Percentiles rank a stretch among this genome's conserved stretches.
These are phyloP conservation scores for Squalus acanthias DNA, from an alignment of 2,797 vertebrate species.

Conservation along the genomic window DNA sequence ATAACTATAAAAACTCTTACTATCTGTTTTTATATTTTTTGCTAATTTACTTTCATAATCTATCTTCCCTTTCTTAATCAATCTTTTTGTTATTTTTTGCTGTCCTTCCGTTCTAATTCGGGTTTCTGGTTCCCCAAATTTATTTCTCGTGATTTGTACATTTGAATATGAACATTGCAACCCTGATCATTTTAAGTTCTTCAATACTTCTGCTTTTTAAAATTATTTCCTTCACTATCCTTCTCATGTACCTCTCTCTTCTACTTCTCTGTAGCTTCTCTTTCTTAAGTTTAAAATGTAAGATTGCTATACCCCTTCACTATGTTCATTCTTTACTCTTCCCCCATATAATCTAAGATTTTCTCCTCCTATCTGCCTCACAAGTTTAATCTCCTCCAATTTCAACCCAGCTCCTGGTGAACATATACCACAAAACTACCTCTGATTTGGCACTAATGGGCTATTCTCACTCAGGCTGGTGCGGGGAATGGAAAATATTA, in stretches of 20 bases:
- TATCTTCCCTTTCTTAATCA: too few relatives aligned
- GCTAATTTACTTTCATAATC: too few relatives aligned
- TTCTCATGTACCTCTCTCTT: background rate
- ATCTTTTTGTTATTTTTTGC: too few relatives aligned
- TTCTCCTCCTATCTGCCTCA: background rate
- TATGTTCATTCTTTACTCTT: background rate
- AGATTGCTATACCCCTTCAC: background rate
- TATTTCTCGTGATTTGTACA: background rate
- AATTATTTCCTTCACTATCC: background rate
- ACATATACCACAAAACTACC: background rate
- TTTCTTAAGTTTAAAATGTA: background rate
- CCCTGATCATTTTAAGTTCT: background rate
- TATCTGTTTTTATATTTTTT: too few relatives aligned
- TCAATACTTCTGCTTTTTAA: background rate
- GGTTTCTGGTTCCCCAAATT: background rate
- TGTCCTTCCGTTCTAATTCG: background rate
- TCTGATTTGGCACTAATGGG: background rate
- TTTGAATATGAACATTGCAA: background rate
- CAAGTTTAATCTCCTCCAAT: background rate
- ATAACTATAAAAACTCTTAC: too few relatives aligned
- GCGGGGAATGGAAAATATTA: background rate
- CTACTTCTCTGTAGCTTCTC: background rate
- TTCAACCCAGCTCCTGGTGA: background rate
- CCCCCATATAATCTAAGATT: background rate
- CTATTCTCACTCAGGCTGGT: background rate